Percentiles rank a stretch among this genome's conserved stretches.
Conservation (phyloP, 2,888 invertebrate genomes). For the Drosophila rellima region DNA sequence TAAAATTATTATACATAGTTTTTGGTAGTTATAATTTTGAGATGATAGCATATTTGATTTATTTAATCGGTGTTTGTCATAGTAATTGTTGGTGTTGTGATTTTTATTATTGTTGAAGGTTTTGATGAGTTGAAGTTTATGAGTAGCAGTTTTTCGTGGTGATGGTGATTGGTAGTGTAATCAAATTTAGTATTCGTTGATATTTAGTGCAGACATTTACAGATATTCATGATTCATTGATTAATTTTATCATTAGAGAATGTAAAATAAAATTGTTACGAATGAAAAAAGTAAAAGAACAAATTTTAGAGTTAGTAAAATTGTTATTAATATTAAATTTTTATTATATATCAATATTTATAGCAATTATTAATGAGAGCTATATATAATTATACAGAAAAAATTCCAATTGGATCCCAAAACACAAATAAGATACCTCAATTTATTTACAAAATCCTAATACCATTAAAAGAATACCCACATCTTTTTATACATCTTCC, state of each 20-base stretch:
- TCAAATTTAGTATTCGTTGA: conserved; percentile 34
- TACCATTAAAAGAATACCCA: neutral
- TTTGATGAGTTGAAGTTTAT: conserved; percentile 49
- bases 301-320: conserved; percentile 64
- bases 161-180: conserved; percentile 32
- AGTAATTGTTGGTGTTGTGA: conserved; percentile 36
- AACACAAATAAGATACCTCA: neutral
- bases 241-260: conserved; percentile 50
- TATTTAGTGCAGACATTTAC: conserved; percentile 62
- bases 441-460: neutral
- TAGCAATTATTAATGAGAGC: conserved; percentile 19
- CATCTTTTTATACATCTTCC: neutral
- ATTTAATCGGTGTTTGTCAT: conserved; percentile 35
- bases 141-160: conserved; percentile 46
- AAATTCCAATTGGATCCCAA: neutral
- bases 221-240: conserved; percentile 41
- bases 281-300: conserved; percentile 72
- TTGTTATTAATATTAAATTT: conserved; percentile 44
- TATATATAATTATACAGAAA: conserved; percentile 6
- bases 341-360: conserved; percentile 43
- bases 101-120: conserved; percentile 46
- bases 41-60: conserved; percentile 5
- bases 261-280: conserved; percentile 67
- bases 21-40: conserved; percentile 38
- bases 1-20: conserved; percentile 36